These are phyloP conservation scores for Melanaphis sacchari DNA, from an alignment of 1,140 invertebrate species.

Conservation along the genomic window DNA sequence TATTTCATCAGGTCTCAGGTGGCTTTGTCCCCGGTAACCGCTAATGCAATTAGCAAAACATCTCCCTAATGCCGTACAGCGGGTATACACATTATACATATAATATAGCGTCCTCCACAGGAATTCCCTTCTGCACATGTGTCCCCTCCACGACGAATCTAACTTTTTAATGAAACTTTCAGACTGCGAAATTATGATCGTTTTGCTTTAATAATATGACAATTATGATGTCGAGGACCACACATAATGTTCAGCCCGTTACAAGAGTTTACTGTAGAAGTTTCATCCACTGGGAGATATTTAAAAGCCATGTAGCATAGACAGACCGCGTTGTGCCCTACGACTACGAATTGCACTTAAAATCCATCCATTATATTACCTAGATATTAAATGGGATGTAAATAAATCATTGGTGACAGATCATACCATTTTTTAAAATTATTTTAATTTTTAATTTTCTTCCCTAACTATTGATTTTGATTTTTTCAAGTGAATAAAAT, in stretches of 20 bases:
- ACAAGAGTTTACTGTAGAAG: constrained; percentile 54
- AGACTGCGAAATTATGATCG: constrained; percentile 49
- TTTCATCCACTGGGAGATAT: constrained; percentile 42
- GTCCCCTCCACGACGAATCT: background rate
- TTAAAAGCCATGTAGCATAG: background rate
- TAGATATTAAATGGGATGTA: background rate
- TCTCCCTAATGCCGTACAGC: constrained; percentile 44
- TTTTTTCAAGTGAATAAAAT: background rate
- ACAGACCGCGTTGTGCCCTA: background rate
- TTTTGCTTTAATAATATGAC: constrained; percentile 58
- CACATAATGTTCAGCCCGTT: constrained; percentile 32
- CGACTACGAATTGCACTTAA: background rate
- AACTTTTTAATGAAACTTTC: constrained; percentile 57
- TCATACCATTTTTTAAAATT: background rate
- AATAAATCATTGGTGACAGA: background rate
- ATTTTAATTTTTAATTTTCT: background rate
- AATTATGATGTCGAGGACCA: constrained; percentile 42
- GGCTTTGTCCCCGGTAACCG: constrained; percentile 56
- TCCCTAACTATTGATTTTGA: background rate
- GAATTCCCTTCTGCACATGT: background rate
- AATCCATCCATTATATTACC: background rate
- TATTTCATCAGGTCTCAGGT: constrained; percentile 58
- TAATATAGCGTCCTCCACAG: background rate
- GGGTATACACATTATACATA: background rate
- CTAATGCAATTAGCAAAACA: constrained; percentile 57